Percentiles rank a stretch among this genome's conserved stretches.
Conservation (phyloP, 2,113 vertebrate genomes). For the Dicerorhinus sumatrensis region DNA sequence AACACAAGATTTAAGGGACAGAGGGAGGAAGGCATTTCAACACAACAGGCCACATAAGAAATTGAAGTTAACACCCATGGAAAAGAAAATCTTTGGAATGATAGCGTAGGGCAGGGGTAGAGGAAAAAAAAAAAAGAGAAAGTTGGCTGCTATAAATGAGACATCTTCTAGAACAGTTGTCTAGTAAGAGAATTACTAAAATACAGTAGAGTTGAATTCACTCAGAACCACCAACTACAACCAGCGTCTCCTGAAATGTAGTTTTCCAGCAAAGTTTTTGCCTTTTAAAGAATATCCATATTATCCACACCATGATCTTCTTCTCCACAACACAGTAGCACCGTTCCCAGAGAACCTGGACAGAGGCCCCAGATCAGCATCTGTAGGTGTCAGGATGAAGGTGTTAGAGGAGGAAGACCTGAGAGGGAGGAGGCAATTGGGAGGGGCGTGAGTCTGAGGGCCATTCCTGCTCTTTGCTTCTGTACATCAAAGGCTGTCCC, state of each 20-base stretch:
- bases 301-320: background rate
- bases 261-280: background rate
- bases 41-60: background rate
- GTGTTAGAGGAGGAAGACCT: accelerated
- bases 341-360: background rate
- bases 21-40: background rate
- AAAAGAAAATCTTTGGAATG: background rate
- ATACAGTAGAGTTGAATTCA: background rate
- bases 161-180: background rate
- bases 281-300: background rate
- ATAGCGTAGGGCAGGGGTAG: background rate
- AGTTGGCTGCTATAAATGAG: background rate
- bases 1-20: background rate
- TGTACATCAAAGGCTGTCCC: accelerated
- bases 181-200: background rate
- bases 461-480: accelerated
- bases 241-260: background rate
- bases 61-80: background rate
- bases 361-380: accelerated
- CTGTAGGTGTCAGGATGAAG: background rate
- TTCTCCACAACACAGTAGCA: background rate
- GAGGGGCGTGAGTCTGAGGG: too few relatives aligned
- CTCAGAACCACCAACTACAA: background rate
- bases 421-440: background rate
- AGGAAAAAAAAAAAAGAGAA: background rate